phyloP scores from a whole-genome alignment of 1,140 invertebrate genomes.

The Lordiphosa collinella region DNA sequence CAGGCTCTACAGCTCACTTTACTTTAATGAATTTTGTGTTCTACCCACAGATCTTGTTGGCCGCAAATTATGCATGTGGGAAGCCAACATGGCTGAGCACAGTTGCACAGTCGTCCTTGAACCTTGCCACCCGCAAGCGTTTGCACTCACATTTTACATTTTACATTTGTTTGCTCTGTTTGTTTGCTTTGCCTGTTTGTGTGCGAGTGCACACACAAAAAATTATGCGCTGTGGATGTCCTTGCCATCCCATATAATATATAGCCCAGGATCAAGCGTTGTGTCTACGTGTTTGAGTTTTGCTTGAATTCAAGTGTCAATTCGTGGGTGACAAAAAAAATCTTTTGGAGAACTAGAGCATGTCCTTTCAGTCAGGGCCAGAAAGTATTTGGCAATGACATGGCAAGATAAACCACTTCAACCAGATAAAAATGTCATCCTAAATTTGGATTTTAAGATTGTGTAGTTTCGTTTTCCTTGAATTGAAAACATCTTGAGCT shows the following conservation, averaged over 20 bases:
- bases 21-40: slow-evolving; percentile 39
- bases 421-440: too few species aligned
- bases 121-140: slow-evolving; percentile 31
- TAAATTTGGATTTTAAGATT: too few species aligned
- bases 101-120: slow-evolving; percentile 62
- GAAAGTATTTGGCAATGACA: slow-evolving; percentile 2
- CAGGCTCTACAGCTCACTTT: slow-evolving; percentile 26
- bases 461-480: too few species aligned
- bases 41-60: slow-evolving; percentile 26
- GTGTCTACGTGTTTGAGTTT: slow-evolving; percentile 26
- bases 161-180: slow-evolving; percentile 54
- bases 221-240: slow-evolving; percentile 40
- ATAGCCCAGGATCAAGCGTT: slow-evolving; percentile 27
- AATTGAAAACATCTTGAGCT: too few species aligned
- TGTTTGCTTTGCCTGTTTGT: slow-evolving; percentile 38
- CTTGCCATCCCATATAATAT: slow-evolving; percentile 20
- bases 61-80: slow-evolving; percentile 71
- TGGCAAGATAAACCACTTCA: too few species aligned
- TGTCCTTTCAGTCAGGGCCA: neutral
- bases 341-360: neutral
- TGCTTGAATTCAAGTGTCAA: slow-evolving; percentile 34
- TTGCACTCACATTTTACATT: slow-evolving; percentile 41
- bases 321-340: slow-evolving; percentile 18
- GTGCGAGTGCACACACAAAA: slow-evolving; percentile 12
- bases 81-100: slow-evolving; percentile 17